These are phyloP conservation scores for Prosapia bicincta DNA, from an alignment of 2,888 invertebrate genomes.

Conservation along the genomic window DNA sequence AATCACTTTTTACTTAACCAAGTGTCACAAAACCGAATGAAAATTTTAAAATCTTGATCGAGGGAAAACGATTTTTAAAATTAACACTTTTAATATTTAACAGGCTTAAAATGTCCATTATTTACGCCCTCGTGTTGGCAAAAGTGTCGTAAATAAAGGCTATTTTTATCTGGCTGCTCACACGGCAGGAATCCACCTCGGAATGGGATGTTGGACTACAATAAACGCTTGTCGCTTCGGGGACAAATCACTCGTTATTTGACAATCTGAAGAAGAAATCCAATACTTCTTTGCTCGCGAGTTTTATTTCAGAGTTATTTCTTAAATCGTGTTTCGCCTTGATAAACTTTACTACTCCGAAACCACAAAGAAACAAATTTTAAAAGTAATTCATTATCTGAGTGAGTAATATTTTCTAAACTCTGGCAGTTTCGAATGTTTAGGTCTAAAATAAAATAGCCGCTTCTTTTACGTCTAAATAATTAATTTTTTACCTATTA, in stretches of 20 bases:
- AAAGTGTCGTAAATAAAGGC: neutral
- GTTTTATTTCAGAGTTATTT: neutral
- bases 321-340: neutral
- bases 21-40: too few species aligned
- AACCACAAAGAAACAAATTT: neutral
- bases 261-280: neutral
- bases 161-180: neutral
- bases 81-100: too few species aligned
- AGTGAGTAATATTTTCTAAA: neutral
- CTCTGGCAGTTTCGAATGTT: neutral
- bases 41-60: too few species aligned
- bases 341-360: neutral
- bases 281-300: neutral
- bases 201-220: neutral
- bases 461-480: too few species aligned
- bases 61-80: too few species aligned
- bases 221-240: neutral
- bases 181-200: neutral
- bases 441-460: too few species aligned
- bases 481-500: too few species aligned
- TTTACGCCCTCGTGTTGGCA: neutral
- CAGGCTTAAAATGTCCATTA: too few species aligned
- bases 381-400: too few species aligned
- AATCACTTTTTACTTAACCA: too few species aligned
- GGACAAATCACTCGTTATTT: neutral